These are phyloP conservation scores for Polietes domitor DNA, from an alignment of 2,888 invertebrate genomes.

Conservation along the genomic window DNA sequence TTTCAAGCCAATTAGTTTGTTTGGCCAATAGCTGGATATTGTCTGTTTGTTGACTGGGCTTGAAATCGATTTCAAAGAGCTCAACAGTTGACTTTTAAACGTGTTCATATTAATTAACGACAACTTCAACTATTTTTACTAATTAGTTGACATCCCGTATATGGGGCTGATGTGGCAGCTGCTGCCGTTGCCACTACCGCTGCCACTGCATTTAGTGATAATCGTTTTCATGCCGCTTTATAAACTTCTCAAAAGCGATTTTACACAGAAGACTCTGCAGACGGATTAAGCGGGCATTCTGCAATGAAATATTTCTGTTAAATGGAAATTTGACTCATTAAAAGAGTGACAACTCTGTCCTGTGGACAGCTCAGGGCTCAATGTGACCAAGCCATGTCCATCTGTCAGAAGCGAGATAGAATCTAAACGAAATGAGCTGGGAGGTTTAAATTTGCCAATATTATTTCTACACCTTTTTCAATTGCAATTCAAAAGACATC, in stretches of 20 bases:
- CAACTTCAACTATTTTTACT: slow-evolving; percentile 58
- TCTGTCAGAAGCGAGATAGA: no score
- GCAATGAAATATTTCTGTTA: slow-evolving; percentile 4
- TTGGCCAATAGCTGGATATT: slow-evolving; percentile 5
- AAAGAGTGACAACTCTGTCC: neutral
- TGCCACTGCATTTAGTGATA: neutral
- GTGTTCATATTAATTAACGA: slow-evolving; percentile 66
- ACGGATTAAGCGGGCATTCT: neutral
- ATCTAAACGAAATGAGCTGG: no score
- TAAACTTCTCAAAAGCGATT: slow-evolving; percentile 27
- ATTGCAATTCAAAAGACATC: no score
- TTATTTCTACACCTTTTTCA: no score
- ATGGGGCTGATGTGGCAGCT: slow-evolving; percentile 25
- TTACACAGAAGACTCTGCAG: slow-evolving; percentile 34
- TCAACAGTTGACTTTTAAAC: slow-evolving; percentile 52
- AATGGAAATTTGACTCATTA: slow-evolving; percentile 35
- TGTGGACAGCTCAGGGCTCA: neutral
- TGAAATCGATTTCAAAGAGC: neutral
- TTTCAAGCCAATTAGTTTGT: slow-evolving; percentile 64
- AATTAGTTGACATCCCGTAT: slow-evolving; percentile 66
- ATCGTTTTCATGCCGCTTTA: slow-evolving; percentile 28
- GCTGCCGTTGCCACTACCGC: neutral
- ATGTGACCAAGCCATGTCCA: no score
- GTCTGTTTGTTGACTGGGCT: slow-evolving; percentile 4
- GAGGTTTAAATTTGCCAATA: no score